These are phyloP conservation scores for Nemotelus pantherinus DNA, from an alignment of 2,888 invertebrate genomes.

Conservation along the genomic window DNA sequence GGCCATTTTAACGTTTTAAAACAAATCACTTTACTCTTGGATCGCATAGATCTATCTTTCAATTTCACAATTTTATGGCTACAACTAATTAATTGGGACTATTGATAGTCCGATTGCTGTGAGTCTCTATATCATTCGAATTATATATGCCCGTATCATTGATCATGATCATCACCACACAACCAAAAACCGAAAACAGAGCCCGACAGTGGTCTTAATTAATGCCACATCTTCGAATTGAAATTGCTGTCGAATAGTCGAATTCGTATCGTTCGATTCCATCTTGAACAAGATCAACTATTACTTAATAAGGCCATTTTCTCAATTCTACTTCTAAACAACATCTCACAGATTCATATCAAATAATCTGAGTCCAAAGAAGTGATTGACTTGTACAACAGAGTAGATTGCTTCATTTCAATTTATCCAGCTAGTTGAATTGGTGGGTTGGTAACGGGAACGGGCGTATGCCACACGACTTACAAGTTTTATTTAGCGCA, in stretches of 20 bases:
- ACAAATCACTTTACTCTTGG: too few relatives aligned
- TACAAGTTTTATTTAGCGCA: too few relatives aligned
- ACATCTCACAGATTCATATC: too few relatives aligned
- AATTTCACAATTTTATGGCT: constrained; percentile 5
- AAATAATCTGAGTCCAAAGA: background rate
- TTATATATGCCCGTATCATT: background rate
- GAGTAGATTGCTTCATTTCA: background rate
- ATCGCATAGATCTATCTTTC: background rate
- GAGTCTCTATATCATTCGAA: background rate
- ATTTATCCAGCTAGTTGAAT: background rate
- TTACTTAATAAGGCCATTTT: too few relatives aligned
- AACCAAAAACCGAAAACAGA: background rate
- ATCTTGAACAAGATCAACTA: too few relatives aligned
- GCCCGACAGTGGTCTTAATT: background rate
- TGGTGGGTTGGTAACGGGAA: too few relatives aligned
- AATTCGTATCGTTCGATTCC: too few relatives aligned
- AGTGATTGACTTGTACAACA: constrained; percentile 12
- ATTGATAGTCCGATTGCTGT: background rate
- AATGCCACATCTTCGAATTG: background rate
- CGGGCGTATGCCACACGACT: too few relatives aligned
- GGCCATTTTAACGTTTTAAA: too few relatives aligned
- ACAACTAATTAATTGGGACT: constrained; percentile 11
- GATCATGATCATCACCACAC: background rate
- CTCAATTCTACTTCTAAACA: too few relatives aligned
- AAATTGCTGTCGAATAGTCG: too few relatives aligned